Base-by-base conservation (phyloP, 92 coral and sea anemone species). In the Porites lobata region DNA sequence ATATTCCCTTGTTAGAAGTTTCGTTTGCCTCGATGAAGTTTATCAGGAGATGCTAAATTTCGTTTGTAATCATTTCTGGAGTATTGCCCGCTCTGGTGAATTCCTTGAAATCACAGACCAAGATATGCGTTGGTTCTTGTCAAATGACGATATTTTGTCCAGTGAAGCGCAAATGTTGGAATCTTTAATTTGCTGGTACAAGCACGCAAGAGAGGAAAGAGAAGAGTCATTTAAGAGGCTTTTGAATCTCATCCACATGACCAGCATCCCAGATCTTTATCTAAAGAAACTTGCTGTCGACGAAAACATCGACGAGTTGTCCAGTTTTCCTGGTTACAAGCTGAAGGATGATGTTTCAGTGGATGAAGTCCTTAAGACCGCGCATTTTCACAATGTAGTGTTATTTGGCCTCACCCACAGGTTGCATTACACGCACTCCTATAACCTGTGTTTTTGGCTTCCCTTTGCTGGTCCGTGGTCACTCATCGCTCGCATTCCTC, bases 401-500 rank as follows among this genome's bases (percentile, higher is more conserved):
- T 59, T 90, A 20, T 86, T 90, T 86, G 93, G 93, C 58, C 68
- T 90, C 53, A 90, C 93, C 26, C 87, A 84, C 73, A 62, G 87
- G 19, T 74, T 84, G 32, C 79, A 84, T 73, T 84, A 84, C 77
- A 82, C 86, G 20, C 78, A 82, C n/a, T 84, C 87, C 11, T 84
- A 84, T 74, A 84, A 84, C n/a, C 80, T 84, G 50, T 90, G 93
- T 65, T 90, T 81, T 38, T 90, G 93, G 93, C 82, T 90, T 50
- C 93, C 93, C 8, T 90, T 90, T 61, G 93, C 90, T 17, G 87
- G 93, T 1, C 78, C 93, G 13, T 90, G 93, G 93, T 90, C 93
- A 19, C 89, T 86, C 63, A 85, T 90, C 21, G 87, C 86, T 88
- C 89, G 90, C 15, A 83, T 90, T 63, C 93, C 93, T 7, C 83